Percentiles rank a stretch among this genome's conserved stretches.
Conservation (phyloP, 2,797 vertebrate genomes). For the Halcyon badia region DNA sequence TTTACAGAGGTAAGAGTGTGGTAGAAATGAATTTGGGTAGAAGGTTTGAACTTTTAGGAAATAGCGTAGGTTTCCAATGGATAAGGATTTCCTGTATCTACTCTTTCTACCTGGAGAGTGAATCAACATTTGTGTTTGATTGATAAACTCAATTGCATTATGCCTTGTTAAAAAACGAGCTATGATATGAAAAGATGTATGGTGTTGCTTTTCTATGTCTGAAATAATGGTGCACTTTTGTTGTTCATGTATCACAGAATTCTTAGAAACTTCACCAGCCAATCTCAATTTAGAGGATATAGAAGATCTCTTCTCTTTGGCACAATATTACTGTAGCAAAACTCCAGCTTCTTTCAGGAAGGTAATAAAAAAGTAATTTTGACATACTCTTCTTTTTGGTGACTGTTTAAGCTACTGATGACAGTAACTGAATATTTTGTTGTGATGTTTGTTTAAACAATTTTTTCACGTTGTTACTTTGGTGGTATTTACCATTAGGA, state of each 20-base stretch:
- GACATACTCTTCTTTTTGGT: background rate
- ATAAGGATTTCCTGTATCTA: background rate
- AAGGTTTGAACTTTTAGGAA: background rate
- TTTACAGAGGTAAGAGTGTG: background rate
- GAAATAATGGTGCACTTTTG: background rate
- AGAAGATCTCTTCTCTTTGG: conserved; percentile 95
- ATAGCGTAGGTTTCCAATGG: background rate
- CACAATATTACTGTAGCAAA: conserved; percentile 97
- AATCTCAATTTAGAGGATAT: conserved; percentile 91
- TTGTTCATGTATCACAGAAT: conserved; percentile 84
- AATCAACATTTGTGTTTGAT: background rate
- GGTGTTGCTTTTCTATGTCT: background rate
- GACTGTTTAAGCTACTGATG: background rate
- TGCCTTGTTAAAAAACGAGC: background rate
- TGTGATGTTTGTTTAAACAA: background rate
- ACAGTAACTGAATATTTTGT: background rate
- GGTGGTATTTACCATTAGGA: background rate
- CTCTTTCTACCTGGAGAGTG: background rate
- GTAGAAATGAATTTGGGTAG: background rate
- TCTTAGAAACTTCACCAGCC: conserved; percentile 89
- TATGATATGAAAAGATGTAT: background rate
- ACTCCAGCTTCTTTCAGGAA: conserved; percentile 96
- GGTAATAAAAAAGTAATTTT: conserved; percentile 78
- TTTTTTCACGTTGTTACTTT: background rate
- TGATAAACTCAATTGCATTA: background rate